These are phyloP conservation scores for Salarias fasciatus DNA, from an alignment of 2,797 vertebrate genomes.

Conservation along the genomic window DNA sequence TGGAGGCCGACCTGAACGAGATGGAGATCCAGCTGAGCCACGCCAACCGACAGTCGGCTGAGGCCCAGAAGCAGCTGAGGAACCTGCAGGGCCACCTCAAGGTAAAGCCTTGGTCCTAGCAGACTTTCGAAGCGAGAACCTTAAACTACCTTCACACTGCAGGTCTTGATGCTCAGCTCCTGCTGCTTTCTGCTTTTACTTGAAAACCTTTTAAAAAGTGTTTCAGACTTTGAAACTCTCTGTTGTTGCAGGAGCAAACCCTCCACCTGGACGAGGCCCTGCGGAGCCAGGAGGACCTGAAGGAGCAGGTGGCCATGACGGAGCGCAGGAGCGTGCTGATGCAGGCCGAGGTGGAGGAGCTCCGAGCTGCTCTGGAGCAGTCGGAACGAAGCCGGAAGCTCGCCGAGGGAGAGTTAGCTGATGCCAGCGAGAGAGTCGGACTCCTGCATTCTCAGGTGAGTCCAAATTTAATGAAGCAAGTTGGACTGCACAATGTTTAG, in stretches of 20 bases:
- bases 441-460: conserved; percentile 80
- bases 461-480: no score
- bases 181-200: no score
- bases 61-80: no score
- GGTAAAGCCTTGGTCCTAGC: conserved; percentile 58
- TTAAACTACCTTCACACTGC: no score
- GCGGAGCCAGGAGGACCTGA: conserved; percentile 84
- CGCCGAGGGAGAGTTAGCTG: conserved; percentile 85
- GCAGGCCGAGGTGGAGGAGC: conserved; percentile 86
- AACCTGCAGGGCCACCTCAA: conserved; percentile 84
- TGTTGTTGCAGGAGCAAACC: conserved; percentile 63
- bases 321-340: conserved; percentile 84
- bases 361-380: conserved; percentile 85
- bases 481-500: no score
- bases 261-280: conserved; percentile 85
- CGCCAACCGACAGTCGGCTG: no score
- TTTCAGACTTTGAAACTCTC: no score
- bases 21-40: no score
- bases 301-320: conserved; percentile 83
- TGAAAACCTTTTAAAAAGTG: no score
- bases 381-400: conserved; percentile 82
- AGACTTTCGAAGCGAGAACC: no score
- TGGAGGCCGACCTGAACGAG: conserved; percentile 86
- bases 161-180: no score
- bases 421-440: conserved; percentile 81